Evolutionary conservation across 2,888 invertebrate species (phyloP).

Genomic region (Cephonodes hylas): DNA sequence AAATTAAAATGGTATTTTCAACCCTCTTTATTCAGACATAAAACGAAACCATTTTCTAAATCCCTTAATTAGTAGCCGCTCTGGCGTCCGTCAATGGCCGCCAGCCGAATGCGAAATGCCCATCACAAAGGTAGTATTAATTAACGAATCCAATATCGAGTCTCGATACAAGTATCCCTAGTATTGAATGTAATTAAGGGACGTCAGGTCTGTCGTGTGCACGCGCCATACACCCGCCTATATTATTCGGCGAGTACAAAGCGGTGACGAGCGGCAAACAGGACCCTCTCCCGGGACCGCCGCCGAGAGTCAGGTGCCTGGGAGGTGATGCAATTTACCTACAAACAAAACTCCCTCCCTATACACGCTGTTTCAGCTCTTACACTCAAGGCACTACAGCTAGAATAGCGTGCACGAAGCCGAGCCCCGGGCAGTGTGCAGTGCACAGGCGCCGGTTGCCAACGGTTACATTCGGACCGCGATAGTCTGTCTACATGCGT

Average conservation of each 20-base stretch:
- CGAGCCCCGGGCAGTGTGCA: constrained; percentile 37
- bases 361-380: constrained; percentile 35
- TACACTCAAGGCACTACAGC: constrained; percentile 27
- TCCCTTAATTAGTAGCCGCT: constrained; percentile 40
- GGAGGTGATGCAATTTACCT: constrained; percentile 50
- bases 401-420: constrained; percentile 26
- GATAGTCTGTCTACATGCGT: constrained; percentile 46
- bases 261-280: constrained; percentile 39
- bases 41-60: constrained; percentile 34
- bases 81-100: constrained; percentile 39
- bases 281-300: constrained; percentile 32
- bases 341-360: constrained; percentile 28
- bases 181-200: constrained; percentile 46
- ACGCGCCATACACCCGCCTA: constrained; percentile 33
- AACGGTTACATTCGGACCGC: constrained; percentile 51
- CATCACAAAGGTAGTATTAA: constrained; percentile 55
- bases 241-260: constrained; percentile 44
- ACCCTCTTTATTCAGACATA: constrained; percentile 24
- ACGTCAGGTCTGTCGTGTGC: constrained; percentile 52
- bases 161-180: constrained; percentile 37
- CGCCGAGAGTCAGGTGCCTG: constrained; percentile 48
- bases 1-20: constrained; percentile 27
- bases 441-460: constrained; percentile 49
- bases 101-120: constrained; percentile 38
- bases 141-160: constrained; percentile 56